Conservation (phyloP, 2,888 invertebrate species). For the Nomada ruficornis region DNA sequence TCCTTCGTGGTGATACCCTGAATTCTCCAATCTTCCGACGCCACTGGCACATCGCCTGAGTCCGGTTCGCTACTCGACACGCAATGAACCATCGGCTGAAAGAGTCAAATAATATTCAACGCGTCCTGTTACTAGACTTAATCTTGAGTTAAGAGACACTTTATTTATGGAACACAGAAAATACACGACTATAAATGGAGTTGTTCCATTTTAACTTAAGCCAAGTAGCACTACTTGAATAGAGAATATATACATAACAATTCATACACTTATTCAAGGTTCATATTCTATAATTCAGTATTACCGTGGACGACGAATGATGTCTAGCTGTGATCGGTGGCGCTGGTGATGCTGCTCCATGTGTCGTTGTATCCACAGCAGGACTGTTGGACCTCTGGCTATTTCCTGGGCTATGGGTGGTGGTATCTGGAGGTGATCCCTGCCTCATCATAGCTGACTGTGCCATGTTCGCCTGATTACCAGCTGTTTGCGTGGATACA, state of each 20-base stretch:
- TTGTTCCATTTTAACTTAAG: too few relatives aligned
- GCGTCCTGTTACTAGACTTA: neutral
- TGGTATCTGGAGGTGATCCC: slow-evolving; percentile 93
- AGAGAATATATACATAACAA: too few relatives aligned
- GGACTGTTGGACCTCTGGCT: slow-evolving; percentile 83
- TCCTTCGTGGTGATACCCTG: slow-evolving; percentile 80
- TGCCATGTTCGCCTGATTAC: slow-evolving; percentile 79
- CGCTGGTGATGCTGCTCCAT: slow-evolving; percentile 82
- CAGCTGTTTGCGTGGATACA: slow-evolving; percentile 90
- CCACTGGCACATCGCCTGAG: slow-evolving; percentile 85
- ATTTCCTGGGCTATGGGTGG: slow-evolving; percentile 91
- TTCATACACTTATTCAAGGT: too few relatives aligned
- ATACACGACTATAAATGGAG: neutral
- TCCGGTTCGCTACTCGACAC: slow-evolving; percentile 95
- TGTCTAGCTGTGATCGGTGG: slow-evolving; percentile 79
- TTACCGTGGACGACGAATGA: slow-evolving; percentile 81
- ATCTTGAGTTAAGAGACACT: neutral
- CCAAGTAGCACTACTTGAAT: too few relatives aligned
- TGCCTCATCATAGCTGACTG: slow-evolving; percentile 83
- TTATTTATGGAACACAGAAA: neutral
- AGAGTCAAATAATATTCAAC: slow-evolving; percentile 41
- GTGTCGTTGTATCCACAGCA: slow-evolving; percentile 83
- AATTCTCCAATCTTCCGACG: slow-evolving; percentile 81
- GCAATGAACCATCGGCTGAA: slow-evolving; percentile 93
- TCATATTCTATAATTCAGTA: neutral